Base-by-base conservation (phyloP, 2,113 vertebrate genomes). In the Guaruba guarouba region DNA sequence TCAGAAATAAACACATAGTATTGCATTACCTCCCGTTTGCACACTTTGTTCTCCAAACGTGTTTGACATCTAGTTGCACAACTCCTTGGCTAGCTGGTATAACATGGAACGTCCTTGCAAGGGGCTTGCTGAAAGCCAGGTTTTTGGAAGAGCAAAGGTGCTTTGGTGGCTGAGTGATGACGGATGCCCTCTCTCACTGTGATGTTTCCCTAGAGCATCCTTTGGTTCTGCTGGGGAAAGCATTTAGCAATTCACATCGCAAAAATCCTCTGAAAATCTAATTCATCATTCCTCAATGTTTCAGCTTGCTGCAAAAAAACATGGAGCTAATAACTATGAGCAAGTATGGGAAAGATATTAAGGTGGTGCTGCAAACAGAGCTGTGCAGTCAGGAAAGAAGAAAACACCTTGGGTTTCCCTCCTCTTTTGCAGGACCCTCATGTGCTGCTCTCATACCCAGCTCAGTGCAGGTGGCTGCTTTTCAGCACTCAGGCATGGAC, bases 41-140 rank as follows among this genome's bases (percentile, higher is more conserved):
- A 74, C 78, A 8, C 39, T 15, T 29, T 33, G 59, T 70, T 87
- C 76, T 71, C 68, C 27, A 71, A 76, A 64, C 11, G 16, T 59
- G 68, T 51, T 80, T 77, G 74, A 71, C 91, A 93, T 79, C 68
- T 91, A 73, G 5, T 82, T 91, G 95, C 91, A 61, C 93, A 93
- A n/a, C 22, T 57, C 48, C 51, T 90, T 86, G 85, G 76, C 79
- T 27, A 41, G 51, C 46, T 67, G 85, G 35, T 76, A 20, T 17
- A 37, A 46, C 35, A 29, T 0, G 5, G 71, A 68, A 85, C 85
- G 83, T 11, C 67, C 44, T 91, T 17, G 33, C 46, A 57, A 90
- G 39, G 61, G 68, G 27, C 83, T 17, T 81, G 77, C 71, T 48
- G 25, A 41, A 83, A 82, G 63, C 16, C 29, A 71, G 28, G 10